Evolutionary conservation across 2,888 invertebrate genomes (phyloP).

Genomic region (Hartigia nigra): DNA sequence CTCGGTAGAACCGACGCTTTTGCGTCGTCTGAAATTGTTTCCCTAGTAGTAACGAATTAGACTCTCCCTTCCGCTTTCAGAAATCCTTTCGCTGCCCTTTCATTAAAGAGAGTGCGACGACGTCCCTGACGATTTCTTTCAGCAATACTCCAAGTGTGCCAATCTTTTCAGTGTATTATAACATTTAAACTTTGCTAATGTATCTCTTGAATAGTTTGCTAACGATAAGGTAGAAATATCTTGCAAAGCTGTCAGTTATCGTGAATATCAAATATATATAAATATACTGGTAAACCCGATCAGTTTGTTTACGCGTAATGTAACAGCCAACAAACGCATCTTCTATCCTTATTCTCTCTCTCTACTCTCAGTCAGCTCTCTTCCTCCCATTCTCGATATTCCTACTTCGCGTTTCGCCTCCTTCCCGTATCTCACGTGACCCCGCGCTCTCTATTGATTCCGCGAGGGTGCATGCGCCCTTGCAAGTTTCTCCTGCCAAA

Average conservation of each 20-base stretch:
- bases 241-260: background rate
- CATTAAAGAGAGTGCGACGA: background rate
- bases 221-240: background rate
- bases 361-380: slow-evolving; percentile 9
- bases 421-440: slow-evolving; percentile 51
- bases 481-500: slow-evolving; percentile 48
- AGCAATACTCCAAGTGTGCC: background rate
- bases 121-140: background rate
- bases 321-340: slow-evolving; percentile 33
- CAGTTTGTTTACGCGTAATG: slow-evolving; percentile 33
- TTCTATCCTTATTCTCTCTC: background rate
- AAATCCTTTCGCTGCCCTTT: background rate
- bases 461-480: slow-evolving; percentile 60
- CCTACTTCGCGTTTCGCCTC: slow-evolving; percentile 10
- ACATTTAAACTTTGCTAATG: background rate
- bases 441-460: slow-evolving; percentile 57
- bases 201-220: background rate
- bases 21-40: background rate
- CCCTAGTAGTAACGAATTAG: background rate
- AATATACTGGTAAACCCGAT: background rate
- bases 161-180: background rate
- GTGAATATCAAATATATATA: background rate
- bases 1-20: background rate
- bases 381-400: slow-evolving; percentile 17
- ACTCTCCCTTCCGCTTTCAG: background rate